phyloP scores from a whole-genome alignment of 2,113 vertebrate genomes.

The Orthochromis indermauri region DNA sequence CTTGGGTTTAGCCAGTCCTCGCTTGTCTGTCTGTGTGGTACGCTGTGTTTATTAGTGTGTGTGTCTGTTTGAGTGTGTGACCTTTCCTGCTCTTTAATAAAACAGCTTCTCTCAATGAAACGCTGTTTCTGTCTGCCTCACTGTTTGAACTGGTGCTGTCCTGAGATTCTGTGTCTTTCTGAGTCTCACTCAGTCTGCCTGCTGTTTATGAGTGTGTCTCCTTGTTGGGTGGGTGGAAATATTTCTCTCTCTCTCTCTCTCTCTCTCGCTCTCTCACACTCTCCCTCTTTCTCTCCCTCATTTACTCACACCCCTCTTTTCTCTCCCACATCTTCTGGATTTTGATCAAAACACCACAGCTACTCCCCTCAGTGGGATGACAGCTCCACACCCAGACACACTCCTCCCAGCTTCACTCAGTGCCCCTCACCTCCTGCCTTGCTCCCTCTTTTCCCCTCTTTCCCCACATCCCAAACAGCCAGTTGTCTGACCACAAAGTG shows the following conservation, averaged over 20 bases:
- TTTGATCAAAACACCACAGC: conserved; percentile 66
- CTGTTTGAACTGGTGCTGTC: conserved; percentile 53
- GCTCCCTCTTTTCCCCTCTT: conserved; percentile 1
- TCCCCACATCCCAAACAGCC: conserved; percentile 38
- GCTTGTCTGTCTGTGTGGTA: conserved; percentile 15
- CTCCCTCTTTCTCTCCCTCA: conserved; percentile 35
- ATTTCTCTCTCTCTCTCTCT: conserved; percentile 51
- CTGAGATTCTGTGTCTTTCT: conserved; percentile 64
- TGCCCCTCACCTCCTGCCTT: conserved; percentile 36
- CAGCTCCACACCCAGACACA: conserved; percentile 52
- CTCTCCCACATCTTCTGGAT: conserved; percentile 62
- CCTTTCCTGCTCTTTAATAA: conserved; percentile 46
- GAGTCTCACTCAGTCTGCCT: conserved; percentile 53
- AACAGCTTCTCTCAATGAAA: conserved; percentile 54
- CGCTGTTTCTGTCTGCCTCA: conserved; percentile 33
- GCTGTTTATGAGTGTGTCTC: conserved; percentile 73
- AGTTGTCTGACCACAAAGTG: conserved; percentile 40
- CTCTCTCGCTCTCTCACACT: conserved; percentile 35
- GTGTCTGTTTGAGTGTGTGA: conserved; percentile 3
- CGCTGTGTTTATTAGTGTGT: conserved; percentile 20
- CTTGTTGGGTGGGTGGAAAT: conserved; percentile 75
- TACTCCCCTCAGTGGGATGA: conserved; percentile 63
- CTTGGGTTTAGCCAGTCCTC: not conserved
- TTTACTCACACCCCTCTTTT: conserved; percentile 39
- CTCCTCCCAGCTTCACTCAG: conserved; percentile 49